phyloP scores from a whole-genome alignment of 92 coral and sea anemone species.

The Desmophyllum pertusum region DNA sequence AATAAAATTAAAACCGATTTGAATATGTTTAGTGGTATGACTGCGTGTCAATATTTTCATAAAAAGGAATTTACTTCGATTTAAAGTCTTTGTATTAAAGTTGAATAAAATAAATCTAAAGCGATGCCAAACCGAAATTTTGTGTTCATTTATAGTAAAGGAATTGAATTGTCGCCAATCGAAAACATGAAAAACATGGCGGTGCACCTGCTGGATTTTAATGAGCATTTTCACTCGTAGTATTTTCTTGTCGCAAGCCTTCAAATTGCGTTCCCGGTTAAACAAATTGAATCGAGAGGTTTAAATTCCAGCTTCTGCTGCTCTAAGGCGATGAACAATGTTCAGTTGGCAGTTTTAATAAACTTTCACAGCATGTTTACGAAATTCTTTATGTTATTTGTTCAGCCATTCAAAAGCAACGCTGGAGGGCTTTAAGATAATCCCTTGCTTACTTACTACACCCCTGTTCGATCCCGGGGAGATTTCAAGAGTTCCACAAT shows the following conservation, averaged over 20 bases:
- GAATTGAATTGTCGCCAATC: neutral
- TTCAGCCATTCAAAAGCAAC: neutral
- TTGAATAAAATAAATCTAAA: neutral
- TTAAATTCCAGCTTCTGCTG: neutral
- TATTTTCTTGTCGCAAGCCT: neutral
- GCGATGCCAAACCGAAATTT: neutral
- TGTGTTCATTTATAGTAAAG: neutral
- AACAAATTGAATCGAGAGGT: neutral
- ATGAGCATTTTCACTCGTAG: neutral
- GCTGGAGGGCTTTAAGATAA: conserved; percentile 4
- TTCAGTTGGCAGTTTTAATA: conserved; percentile 14
- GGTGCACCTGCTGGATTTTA: neutral
- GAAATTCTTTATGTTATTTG: conserved; percentile 11
- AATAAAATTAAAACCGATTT: neutral
- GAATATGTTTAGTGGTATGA: neutral
- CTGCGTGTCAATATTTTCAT: neutral
- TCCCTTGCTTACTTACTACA: neutral
- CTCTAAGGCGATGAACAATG: neutral
- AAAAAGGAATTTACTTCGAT: neutral
- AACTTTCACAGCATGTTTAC: conserved; percentile 16
- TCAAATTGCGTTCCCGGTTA: neutral
- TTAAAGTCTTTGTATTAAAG: neutral
- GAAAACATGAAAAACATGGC: neutral
- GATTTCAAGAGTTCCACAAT: neutral
- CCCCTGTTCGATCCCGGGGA: neutral